These are phyloP conservation scores for Aphelenchoides besseyi DNA, from an alignment of 1,140 invertebrate species.

Conservation along the genomic window DNA sequence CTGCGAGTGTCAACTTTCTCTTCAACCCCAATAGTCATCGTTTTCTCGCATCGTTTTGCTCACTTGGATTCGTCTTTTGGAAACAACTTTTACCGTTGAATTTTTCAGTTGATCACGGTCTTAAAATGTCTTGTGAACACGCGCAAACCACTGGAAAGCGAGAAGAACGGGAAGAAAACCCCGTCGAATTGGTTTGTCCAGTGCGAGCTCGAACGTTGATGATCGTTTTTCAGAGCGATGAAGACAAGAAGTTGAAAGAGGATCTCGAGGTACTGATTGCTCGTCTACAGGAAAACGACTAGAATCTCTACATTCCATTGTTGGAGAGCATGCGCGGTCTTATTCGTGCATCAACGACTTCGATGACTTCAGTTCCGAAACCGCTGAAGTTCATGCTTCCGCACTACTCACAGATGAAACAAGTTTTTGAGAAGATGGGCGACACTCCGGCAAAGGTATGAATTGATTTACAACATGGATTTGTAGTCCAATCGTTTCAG, in stretches of 20 bases:
- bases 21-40: background rate
- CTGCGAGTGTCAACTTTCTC: background rate
- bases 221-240: conserved; percentile 70
- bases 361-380: conserved; percentile 99
- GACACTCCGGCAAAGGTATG: conserved; percentile 53
- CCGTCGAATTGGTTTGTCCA: background rate
- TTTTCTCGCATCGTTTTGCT: too few relatives aligned
- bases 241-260: conserved; percentile 89
- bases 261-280: conserved; percentile 88
- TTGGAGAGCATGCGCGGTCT: conserved; percentile 80
- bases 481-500: conserved; percentile 56
- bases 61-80: too few relatives aligned
- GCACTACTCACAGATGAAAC: conserved; percentile 87
- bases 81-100: too few relatives aligned
- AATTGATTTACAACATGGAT: conserved; percentile 16
- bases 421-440: conserved; percentile 76
- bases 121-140: too few relatives aligned
- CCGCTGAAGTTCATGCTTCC: conserved; percentile 92
- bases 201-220: too few relatives aligned
- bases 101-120: too few relatives aligned
- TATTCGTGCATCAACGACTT: conserved; percentile 93
- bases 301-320: conserved; percentile 77
- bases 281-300: conserved; percentile 76
- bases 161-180: background rate
- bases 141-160: background rate